Conservation (phyloP, 1,140 invertebrate genomes). For the Eurytemora carolleeae region DNA sequence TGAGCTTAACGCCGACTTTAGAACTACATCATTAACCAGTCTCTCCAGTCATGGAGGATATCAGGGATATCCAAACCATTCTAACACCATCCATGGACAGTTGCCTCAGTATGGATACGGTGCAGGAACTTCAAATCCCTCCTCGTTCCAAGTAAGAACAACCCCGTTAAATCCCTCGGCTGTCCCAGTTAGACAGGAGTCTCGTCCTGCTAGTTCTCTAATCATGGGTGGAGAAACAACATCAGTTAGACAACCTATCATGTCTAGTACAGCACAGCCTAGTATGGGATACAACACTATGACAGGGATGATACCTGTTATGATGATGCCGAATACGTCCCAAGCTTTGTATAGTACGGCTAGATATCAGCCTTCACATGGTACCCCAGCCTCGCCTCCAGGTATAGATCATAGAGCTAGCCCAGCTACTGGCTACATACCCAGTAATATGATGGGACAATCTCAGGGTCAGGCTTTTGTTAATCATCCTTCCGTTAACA, state of each 20-base stretch:
- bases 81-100: not conserved
- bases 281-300: not conserved
- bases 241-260: not conserved
- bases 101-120: not conserved
- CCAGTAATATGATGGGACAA: too few relatives aligned
- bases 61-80: not conserved
- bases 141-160: not conserved
- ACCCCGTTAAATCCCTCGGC: not conserved
- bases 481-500: too few relatives aligned
- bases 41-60: not conserved
- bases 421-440: too few relatives aligned
- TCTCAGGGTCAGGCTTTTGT: too few relatives aligned
- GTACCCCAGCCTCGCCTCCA: too few relatives aligned
- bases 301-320: not conserved
- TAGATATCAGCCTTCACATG: too few relatives aligned
- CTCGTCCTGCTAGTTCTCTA: not conserved
- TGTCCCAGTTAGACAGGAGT: not conserved
- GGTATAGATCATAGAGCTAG: too few relatives aligned
- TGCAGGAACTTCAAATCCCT: not conserved
- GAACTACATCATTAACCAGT: not conserved
- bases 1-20: too few relatives aligned
- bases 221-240: not conserved
- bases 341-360: too few relatives aligned
- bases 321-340: not conserved
- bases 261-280: not conserved